Base-by-base conservation (phyloP, 2,113 vertebrate genomes). In the Dicerorhinus sumatrensis region DNA sequence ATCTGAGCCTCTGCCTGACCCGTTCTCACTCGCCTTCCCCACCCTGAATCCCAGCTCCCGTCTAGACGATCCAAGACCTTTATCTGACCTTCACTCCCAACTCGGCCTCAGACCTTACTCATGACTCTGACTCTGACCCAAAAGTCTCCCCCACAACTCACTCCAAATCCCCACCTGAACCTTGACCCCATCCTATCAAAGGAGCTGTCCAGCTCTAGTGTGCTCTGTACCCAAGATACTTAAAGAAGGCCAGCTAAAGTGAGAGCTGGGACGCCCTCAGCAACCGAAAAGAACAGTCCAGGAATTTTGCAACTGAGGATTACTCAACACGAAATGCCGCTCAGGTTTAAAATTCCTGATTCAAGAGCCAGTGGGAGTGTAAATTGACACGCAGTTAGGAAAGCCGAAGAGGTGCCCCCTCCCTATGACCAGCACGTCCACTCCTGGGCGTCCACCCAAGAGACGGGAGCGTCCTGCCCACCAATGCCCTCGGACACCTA, bases 231-330 rank as follows among this genome's bases (percentile, higher is more conserved):
- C 48, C 46, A 54, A 58, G 62, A 73, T 14, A 51, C 14, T 87
- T 75, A 65, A 70, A 60, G 62, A 93, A 27, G 36, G 42, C 33
- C 20, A 5, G 29, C 33, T 27, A n/a, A 81, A 70, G 11, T 4
- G 16, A 90, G n/a, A 63, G 21, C 33, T 23, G 25, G 69, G 76
- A 58, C 20, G 0, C 33, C 56, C 39, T 86, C 62, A 10, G 17
- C 67, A 72, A 33, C 1, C 4, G 10, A 3, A 10, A 25, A 63
- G 29, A 33, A 81, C 63, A 18, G 33, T n/a, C 48, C 42, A 73
- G 84, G 76, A 77, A 90, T 76, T 92, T 48, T 95, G 46, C n/a
- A 70, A 29, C 8, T 29, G 83, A 80, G 46, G 33, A 86, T 95
- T 62, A 82, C 56, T 65, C 3, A 6, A 39, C 33, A n/a, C 1